Conservation (phyloP, 2,888 invertebrate genomes). For the Cheilosia impressa region DNA sequence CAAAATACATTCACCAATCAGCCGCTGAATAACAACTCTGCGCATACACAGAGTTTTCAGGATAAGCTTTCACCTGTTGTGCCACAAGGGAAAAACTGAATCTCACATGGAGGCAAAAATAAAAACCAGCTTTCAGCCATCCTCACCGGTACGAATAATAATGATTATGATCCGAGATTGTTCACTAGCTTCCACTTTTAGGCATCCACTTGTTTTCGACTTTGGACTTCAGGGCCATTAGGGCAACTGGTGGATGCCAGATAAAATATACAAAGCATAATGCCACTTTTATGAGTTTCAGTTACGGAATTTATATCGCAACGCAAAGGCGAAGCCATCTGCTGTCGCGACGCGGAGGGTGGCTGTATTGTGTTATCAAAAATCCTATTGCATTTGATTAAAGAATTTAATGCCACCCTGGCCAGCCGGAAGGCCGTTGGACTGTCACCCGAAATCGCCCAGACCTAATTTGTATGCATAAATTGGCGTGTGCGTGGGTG, state of each 20-base stretch:
- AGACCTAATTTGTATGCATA: constrained; percentile 25
- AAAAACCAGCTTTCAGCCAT: constrained; percentile 9
- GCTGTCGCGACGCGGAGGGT: not conserved
- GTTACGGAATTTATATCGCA: not conserved
- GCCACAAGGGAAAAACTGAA: not conserved
- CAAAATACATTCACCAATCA: constrained; percentile 26
- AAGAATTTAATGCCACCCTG: constrained; percentile 34
- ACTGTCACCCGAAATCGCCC: not conserved
- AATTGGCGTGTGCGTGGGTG: constrained; percentile 4
- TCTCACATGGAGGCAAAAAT: not conserved
- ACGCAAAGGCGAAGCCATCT: not conserved
- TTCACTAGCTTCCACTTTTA: not conserved
- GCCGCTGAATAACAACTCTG: constrained; percentile 55
- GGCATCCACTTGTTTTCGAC: constrained; percentile 23
- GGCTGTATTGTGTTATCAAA: not conserved
- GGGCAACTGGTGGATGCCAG: constrained; percentile 51
- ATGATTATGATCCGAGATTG: constrained; percentile 38
- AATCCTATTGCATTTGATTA: constrained; percentile 34
- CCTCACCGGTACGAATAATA: not conserved
- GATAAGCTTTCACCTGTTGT: constrained; percentile 65
- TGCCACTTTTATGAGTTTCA: constrained; percentile 32
- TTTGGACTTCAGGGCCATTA: constrained; percentile 17
- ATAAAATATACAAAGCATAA: constrained; percentile 24
- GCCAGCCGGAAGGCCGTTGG: not conserved
- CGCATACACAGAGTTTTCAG: constrained; percentile 30